phyloP scores from a whole-genome alignment of 2,888 invertebrate genomes.

The Ophion costatus region DNA sequence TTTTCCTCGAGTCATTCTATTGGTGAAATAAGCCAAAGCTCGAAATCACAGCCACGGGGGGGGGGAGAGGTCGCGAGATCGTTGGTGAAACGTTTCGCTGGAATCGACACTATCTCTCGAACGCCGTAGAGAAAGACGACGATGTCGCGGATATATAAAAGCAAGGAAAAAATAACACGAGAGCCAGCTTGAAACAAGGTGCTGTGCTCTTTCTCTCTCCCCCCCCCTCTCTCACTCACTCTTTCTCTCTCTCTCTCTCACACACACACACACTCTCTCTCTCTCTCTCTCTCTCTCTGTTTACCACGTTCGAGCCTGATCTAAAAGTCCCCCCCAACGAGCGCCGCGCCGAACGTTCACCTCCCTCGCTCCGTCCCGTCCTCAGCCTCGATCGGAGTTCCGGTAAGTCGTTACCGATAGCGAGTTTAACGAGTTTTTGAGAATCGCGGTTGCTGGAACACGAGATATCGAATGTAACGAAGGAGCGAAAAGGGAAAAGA shows the following conservation, averaged over 20 bases:
- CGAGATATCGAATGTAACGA: slow-evolving; percentile 64
- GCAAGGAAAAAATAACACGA: slow-evolving; percentile 40
- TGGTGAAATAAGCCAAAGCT: slow-evolving; percentile 33
- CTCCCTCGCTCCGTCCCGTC: slow-evolving; percentile 18
- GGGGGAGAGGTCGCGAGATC: slow-evolving; percentile 52
- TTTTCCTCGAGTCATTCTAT: slow-evolving; percentile 24
- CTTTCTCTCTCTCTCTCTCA: slow-evolving; percentile 27
- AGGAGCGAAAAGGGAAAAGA: slow-evolving; percentile 26
- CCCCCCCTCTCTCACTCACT: too few species aligned
- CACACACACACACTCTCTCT: too few species aligned
- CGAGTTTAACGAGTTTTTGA: slow-evolving; percentile 70
- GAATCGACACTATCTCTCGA: slow-evolving; percentile 62
- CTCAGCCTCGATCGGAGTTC: slow-evolving; percentile 64
- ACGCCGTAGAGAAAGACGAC: slow-evolving; percentile 37
- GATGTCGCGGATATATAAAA: slow-evolving; percentile 31
- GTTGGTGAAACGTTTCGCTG: slow-evolving; percentile 64
- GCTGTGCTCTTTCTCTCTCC: slow-evolving; percentile 15
- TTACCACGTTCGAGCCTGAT: slow-evolving; percentile 22
- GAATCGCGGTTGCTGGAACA: slow-evolving; percentile 67
- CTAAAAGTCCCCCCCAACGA: neutral
- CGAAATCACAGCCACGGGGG: neutral
- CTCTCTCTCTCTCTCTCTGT: slow-evolving; percentile 24
- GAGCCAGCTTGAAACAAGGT: slow-evolving; percentile 45
- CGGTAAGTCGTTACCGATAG: slow-evolving; percentile 71
- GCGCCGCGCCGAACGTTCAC: neutral